A percentile compares a stretch with the other conserved stretches of the same genome.
These are phyloP conservation scores for Thecocarcelia acutangulata DNA, from an alignment of 2,888 invertebrate species.

Conservation along the genomic window DNA sequence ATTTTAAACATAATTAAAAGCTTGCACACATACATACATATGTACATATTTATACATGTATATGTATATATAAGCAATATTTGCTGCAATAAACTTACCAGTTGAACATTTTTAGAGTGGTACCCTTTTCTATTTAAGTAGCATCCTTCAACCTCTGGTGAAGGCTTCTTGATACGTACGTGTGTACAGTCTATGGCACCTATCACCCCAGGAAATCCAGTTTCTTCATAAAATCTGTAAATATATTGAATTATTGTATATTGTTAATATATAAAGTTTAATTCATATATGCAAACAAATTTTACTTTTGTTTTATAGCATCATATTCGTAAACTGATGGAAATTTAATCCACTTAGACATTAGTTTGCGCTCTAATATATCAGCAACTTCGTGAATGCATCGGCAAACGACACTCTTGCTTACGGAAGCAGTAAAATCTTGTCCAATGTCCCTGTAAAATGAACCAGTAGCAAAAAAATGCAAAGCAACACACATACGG, in stretches of 20 bases:
- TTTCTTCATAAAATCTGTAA: constrained; percentile 30
- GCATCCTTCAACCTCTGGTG: no score
- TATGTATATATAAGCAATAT: no score
- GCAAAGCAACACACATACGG: constrained; percentile 22
- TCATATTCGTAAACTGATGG: constrained; percentile 20
- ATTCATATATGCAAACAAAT: background rate
- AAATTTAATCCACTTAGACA: constrained; percentile 29
- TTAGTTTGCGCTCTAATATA: constrained; percentile 23
- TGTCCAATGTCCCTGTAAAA: constrained; percentile 42
- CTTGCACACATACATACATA: no score
- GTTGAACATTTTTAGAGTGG: no score
- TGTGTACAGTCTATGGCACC: no score
- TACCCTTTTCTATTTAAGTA: no score
- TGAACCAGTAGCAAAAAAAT: constrained; percentile 32
- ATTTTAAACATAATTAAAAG: no score
- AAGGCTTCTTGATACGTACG: no score
- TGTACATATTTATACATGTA: no score
- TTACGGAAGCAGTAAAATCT: no score
- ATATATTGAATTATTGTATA: no score
- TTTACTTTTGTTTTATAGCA: constrained; percentile 29
- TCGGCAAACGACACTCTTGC: constrained; percentile 19
- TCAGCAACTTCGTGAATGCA: constrained; percentile 13
- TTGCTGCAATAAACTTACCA: background rate
- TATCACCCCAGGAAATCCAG: constrained; percentile 1
- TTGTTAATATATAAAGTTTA: background rate